These are phyloP conservation scores for Phyllopteryx taeniolatus DNA, from an alignment of 2,113 vertebrate species.

Conservation along the genomic window DNA sequence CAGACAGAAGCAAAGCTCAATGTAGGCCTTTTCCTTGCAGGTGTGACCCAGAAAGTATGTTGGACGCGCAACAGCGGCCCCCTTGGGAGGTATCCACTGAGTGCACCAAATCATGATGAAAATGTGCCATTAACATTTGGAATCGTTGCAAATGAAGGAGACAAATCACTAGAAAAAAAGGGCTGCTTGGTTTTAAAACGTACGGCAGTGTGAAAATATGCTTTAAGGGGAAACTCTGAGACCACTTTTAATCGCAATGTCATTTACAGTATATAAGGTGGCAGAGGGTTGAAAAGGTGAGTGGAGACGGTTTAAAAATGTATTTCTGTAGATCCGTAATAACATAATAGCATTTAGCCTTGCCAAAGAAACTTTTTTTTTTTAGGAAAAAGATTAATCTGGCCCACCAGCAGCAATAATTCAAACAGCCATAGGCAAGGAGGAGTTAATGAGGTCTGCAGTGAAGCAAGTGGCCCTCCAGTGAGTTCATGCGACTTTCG, in stretches of 20 bases:
- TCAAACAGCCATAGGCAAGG: constrained; percentile 46
- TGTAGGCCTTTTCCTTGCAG: constrained; percentile 40
- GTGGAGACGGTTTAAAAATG: constrained; percentile 14
- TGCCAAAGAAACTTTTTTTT: constrained; percentile 20
- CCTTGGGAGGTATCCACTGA: constrained; percentile 36
- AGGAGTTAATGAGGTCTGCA: constrained; percentile 57
- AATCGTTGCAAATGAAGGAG: constrained; percentile 22
- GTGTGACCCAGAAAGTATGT: constrained; percentile 58
- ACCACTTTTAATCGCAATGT: neutral
- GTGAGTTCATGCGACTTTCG: constrained; percentile 42
- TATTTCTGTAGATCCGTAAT: constrained; percentile 8
- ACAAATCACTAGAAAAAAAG: constrained; percentile 10
- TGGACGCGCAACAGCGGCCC: constrained; percentile 39
- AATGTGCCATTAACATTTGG: constrained; percentile 50
- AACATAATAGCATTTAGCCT: constrained; percentile 14
- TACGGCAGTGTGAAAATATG: constrained; percentile 1
- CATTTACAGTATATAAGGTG: neutral
- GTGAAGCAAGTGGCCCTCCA: constrained; percentile 38
- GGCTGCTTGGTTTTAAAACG: constrained; percentile 11
- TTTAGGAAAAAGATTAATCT: constrained; percentile 21
- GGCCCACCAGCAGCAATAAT: constrained; percentile 27
- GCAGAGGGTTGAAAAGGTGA: neutral
- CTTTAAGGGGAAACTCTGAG: neutral
- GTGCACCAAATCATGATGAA: constrained; percentile 43
- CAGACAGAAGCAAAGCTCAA: constrained; percentile 21